These are phyloP conservation scores for Sericinus montela DNA, from an alignment of 2,888 invertebrate genomes.

Conservation along the genomic window DNA sequence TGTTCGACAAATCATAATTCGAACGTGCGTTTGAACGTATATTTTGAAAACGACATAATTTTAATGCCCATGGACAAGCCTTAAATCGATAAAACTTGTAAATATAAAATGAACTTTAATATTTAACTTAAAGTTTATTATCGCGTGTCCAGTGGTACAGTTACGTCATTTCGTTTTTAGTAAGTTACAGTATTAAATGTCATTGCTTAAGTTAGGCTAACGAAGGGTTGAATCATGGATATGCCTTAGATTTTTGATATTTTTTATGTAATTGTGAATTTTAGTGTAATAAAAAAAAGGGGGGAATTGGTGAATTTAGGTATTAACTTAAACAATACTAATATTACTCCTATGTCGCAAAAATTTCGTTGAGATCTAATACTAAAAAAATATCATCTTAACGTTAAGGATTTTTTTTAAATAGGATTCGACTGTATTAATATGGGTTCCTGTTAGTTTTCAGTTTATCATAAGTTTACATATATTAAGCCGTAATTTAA, in stretches of 20 bases:
- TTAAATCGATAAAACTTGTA: constrained; percentile 19
- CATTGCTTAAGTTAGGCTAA: constrained; percentile 71
- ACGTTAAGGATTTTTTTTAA: too few relatives aligned
- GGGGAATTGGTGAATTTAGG: too few relatives aligned
- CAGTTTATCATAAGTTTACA: too few relatives aligned
- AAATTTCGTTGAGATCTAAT: too few relatives aligned
- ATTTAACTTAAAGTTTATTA: background rate
- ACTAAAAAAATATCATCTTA: too few relatives aligned
- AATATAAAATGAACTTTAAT: constrained; percentile 23
- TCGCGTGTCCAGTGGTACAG: constrained; percentile 9
- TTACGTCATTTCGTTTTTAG: constrained; percentile 32
- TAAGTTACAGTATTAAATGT: constrained; percentile 54
- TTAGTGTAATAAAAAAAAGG: too few relatives aligned
- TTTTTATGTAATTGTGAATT: too few relatives aligned
- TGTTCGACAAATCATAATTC: constrained; percentile 45
- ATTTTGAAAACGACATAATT: constrained; percentile 63
- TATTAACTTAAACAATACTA: too few relatives aligned
- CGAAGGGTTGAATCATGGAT: constrained; percentile 48
- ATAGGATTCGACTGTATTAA: too few relatives aligned
- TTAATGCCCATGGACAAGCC: constrained; percentile 53
- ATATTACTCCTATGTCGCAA: too few relatives aligned
- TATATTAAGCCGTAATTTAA: too few relatives aligned
- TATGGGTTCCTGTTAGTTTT: too few relatives aligned
- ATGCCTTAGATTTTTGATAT: constrained; percentile 18
- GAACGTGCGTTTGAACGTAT: constrained; percentile 47